Base-by-base conservation (phyloP, 2,113 vertebrate genomes). In the Microcebus griseorufus region DNA sequence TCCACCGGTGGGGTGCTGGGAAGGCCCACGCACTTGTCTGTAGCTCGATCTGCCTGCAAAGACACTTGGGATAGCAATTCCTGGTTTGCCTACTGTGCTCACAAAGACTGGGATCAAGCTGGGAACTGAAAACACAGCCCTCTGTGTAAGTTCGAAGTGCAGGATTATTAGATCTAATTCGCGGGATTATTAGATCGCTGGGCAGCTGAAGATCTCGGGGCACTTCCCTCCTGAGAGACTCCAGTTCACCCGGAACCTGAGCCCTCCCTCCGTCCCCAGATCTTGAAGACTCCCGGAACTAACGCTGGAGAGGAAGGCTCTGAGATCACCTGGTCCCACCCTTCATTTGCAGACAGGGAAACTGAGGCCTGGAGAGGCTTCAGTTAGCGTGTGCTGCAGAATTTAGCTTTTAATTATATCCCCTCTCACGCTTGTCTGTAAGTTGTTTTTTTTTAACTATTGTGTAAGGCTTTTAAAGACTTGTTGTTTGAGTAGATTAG, bases 161-260 rank as follows among this genome's bases (percentile, higher is more conserved):
- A 5, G 42, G 42, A 42, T 42, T 42, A 42, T 42, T 42, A 42
- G 42, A 51, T 1, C 53, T 62, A 39, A 27, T 17, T 55, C 23
- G 0, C 51, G 80, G 79, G 70, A 37, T 45, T 13, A 39, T 13
- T 39, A 39, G 14, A 32, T 18, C 12, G 32, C 4, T 2, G 4
- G 11, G 39, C 5, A 23, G 1, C 62, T 0, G 6, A 4, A 37
- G 90, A 2, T 5, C 2, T n/a, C 16, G 16, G 42, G 16, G 20
- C 0, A 9, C 42, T 27, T 70, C 3, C n/a, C 58, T 27, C 12
- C 0, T 1, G 10, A 17, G 32, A 13, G 37, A 37, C 4, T 0
- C 17, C 0, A 0, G 45, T 0, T 70, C 11, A 88, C 5, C 67
- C 18, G 14, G 81, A 90, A 42, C 18, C 51, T 1, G 9, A 27